Evolutionary conservation across 1,140 invertebrate genomes (phyloP), one percentile per base, ranked within the genome.

Genomic region (Eupristina koningsbergeri): DNA sequence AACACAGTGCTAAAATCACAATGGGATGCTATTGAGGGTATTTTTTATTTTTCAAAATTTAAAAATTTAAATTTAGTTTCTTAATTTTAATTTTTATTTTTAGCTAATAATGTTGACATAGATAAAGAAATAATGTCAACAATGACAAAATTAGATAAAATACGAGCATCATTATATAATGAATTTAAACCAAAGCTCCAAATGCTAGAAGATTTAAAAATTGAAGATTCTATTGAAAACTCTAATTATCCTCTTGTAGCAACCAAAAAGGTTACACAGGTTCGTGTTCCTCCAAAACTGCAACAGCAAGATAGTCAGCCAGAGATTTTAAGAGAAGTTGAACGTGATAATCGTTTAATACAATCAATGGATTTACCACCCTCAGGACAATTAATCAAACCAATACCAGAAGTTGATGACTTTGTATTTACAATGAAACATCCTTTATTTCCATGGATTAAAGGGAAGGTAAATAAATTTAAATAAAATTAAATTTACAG

Each of bases 401-500:
- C 85, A n/a, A 29, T 85, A 47, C 90, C 90, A 26, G 88, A 89
- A 22, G 73, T 89, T 0, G 91, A 92, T 36, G 87, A 71, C 22
- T 86, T 87, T 69, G 90, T 93, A 26, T 90, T 89, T 76, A 87
- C 90, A n/a, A 92, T 92, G 91, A 93, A 91, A 83, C 89, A 89
- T 89, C 85, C 89, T 47, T 85, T 92, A 47, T 89, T 90, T 86
- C 89, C 91, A 15, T 93, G 92, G 92, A 87, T 91, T 36, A 91
- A 89, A 86, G 90, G 85, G 78, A 93, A 91, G 79, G 90, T 91
- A 78, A 58, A 45, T 5, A 45, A 45, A 7, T 11, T 45, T 45
- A 7, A 45, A 7, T n/a, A n/a, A n/a, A n/a, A n/a, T n/a, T n/a
- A n/a, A n/a, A n/a, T n/a, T n/a, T n/a, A n/a, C n/a, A n/a, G n/a